Evolutionary conservation across 2,888 invertebrate genomes (phyloP), one percentile per base, ranked within the genome.

Genomic region (Mimas tiliae): DNA sequence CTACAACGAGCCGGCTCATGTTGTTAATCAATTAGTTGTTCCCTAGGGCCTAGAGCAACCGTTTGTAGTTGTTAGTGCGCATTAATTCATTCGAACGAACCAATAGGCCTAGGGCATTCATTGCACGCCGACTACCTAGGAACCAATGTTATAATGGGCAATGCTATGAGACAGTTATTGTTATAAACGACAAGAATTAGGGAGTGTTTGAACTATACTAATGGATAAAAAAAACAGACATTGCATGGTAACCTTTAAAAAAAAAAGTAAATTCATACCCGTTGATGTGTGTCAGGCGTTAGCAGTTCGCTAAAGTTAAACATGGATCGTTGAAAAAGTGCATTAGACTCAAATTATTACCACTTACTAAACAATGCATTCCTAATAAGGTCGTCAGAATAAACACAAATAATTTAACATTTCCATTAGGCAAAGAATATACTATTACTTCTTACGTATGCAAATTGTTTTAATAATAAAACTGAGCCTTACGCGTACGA

Each of bases 51-150:
- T 33, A 11, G n/a, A n/a, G 53, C 53, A 34, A 33, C 51, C 19
- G 51, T 19, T 4, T 27, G 27, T 3, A 4, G 27, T 27, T 27
- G 27, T 27, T 27, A 27, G 27, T 4, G 1, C 53, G 33, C n/a
- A 7, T 6, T 53, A n/a, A 53, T 53, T 33, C 6, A 33, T 53
- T n/a, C n/a, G 14, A 12, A 33, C 33, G 12, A 53, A n/a, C 27
- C 53, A n/a, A 53, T n/a, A 53, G 53, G 16, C n/a, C n/a, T 53
- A 53, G 33, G n/a, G 14, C 45, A 16, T n/a, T 55, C 34, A 55
- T 55, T 55, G 7, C 16, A 55, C 11, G 1, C 34, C 16, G 8
- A 55, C 27, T 14, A 14, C n/a, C 8, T 33, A 55, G 55, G 38
- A 55, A 52, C n/a, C 19, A 16, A 50, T 19, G 1, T 55, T 55